Evolutionary conservation across 2,888 invertebrate species (phyloP).

Genomic region (Lepidonotus clava): DNA sequence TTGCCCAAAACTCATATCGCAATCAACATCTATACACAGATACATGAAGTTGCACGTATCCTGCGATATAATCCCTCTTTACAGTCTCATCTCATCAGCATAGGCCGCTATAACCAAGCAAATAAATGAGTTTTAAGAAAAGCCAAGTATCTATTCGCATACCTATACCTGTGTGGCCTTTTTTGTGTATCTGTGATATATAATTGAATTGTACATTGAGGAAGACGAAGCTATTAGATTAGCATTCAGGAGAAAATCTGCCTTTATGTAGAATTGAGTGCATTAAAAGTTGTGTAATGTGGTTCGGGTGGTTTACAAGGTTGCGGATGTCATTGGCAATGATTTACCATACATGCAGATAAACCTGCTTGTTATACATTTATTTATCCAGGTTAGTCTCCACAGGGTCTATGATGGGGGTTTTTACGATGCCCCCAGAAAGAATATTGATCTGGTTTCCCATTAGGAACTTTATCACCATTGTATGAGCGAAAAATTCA

Average conservation of each 20-base stretch:
- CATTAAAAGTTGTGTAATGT: no score
- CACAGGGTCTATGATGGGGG: neutral
- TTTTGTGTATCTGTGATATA: neutral
- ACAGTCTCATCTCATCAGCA: neutral
- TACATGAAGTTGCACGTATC: neutral
- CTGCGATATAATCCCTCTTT: neutral
- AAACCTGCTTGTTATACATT: neutral
- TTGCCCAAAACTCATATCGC: neutral
- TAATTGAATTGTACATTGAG: no score
- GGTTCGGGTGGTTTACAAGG: neutral
- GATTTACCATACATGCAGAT: neutral
- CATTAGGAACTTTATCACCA: constrained; percentile 37
- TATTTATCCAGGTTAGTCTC: neutral
- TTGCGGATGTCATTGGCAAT: no score
- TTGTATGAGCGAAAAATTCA: neutral
- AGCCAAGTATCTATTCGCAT: neutral
- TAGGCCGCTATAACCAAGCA: neutral
- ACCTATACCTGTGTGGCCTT: neutral
- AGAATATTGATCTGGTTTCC: constrained; percentile 30
- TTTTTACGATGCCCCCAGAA: constrained; percentile 37
- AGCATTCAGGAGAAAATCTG: no score
- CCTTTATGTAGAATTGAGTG: no score
- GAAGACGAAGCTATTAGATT: no score
- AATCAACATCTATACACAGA: neutral
- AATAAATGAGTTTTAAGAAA: neutral